These are phyloP conservation scores for Drosophila ogumai DNA, from an alignment of 1,140 invertebrate genomes.

Conservation along the genomic window DNA sequence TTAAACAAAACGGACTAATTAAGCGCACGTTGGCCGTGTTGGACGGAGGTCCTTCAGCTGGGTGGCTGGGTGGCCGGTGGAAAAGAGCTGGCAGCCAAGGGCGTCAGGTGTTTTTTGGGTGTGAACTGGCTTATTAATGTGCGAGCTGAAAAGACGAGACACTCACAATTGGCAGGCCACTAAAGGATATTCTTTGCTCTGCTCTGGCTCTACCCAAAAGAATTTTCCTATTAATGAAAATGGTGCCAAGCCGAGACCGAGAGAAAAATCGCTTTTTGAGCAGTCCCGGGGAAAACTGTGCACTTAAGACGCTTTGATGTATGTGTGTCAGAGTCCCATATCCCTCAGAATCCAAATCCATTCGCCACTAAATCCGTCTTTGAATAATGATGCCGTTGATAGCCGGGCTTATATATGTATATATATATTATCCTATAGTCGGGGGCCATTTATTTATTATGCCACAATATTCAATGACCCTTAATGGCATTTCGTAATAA, in stretches of 20 bases:
- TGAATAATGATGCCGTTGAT: slow-evolving; percentile 83
- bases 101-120: slow-evolving; percentile 41
- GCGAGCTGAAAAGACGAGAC: slow-evolving; percentile 7
- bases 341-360: background rate
- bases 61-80: background rate
- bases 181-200: background rate
- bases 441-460: slow-evolving; percentile 78
- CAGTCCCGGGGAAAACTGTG: slow-evolving; percentile 28
- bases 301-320: slow-evolving; percentile 77
- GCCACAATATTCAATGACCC: slow-evolving; percentile 83
- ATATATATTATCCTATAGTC: slow-evolving; percentile 9
- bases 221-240: slow-evolving; percentile 36
- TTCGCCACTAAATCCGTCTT: slow-evolving; percentile 67
- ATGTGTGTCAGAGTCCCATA: slow-evolving; percentile 52
- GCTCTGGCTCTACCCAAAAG: background rate
- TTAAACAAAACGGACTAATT: slow-evolving; percentile 83
- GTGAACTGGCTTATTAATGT: slow-evolving; percentile 55
- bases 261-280: slow-evolving; percentile 68
- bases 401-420: slow-evolving; percentile 63
- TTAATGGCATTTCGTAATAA: slow-evolving; percentile 84
- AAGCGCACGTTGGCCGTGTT: slow-evolving; percentile 62
- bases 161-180: slow-evolving; percentile 39
- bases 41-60: slow-evolving; percentile 41
- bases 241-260: slow-evolving; percentile 1
- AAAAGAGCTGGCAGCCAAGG: slow-evolving; percentile 13